A percentile compares a stretch with the other conserved stretches of the same genome.
phyloP scores from a whole-genome alignment of 92 coral and sea anemone genomes.

The Zoanthus sociatus region DNA sequence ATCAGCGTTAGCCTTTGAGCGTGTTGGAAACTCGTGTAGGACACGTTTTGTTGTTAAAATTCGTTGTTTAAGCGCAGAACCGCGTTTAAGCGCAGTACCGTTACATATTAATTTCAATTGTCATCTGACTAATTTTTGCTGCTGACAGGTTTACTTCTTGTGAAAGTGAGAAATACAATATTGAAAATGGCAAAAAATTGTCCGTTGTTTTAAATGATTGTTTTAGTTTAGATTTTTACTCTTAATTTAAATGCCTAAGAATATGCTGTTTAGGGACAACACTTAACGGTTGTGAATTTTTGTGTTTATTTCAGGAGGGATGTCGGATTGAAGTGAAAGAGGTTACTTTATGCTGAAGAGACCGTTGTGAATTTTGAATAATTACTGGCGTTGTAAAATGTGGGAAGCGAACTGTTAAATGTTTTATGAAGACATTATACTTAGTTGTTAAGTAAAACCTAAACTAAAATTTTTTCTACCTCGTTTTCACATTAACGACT shows the following conservation, averaged over 20 bases:
- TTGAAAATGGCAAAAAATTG: too few relatives aligned
- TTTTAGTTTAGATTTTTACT: background rate
- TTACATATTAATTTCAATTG: background rate
- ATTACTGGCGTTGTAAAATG: slow-evolving; percentile 1
- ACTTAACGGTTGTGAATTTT: background rate
- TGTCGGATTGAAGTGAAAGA: slow-evolving; percentile 1
- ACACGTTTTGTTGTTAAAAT: background rate
- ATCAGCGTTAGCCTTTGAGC: too few relatives aligned
- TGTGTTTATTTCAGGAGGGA: background rate
- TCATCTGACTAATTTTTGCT: background rate
- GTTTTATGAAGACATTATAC: background rate
- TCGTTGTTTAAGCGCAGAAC: background rate
- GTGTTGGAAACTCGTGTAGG: too few relatives aligned
- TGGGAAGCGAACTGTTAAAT: background rate
- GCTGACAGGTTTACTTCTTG: background rate
- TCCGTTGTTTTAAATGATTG: background rate
- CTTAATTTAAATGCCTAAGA: background rate
- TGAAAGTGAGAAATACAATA: too few relatives aligned
- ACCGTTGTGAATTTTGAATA: background rate
- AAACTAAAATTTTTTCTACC: too few relatives aligned
- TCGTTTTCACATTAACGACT: too few relatives aligned
- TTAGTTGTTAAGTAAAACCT: background rate
- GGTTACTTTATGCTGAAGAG: background rate
- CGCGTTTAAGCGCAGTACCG: background rate
- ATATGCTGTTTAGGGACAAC: background rate